These are phyloP conservation scores for Cairina moschata DNA, from an alignment of 2,113 vertebrate species.

Conservation along the genomic window DNA sequence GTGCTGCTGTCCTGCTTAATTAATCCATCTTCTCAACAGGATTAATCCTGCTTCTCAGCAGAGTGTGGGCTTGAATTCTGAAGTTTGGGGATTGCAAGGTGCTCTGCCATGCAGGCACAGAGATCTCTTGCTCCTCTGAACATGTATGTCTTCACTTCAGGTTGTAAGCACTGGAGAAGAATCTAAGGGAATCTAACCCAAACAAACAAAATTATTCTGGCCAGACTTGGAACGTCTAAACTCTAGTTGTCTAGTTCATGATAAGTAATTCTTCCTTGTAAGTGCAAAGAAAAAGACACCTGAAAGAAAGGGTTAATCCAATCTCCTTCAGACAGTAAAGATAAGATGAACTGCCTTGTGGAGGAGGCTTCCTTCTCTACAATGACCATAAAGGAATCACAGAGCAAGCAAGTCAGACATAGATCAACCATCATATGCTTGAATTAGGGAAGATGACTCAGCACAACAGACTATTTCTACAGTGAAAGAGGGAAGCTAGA, in stretches of 20 bases:
- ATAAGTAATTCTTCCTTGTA: not conserved
- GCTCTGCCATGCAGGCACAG: not conserved
- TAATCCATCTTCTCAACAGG: not conserved
- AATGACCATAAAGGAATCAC: not conserved
- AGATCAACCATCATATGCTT: not conserved
- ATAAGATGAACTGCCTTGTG: not conserved
- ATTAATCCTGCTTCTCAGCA: not conserved
- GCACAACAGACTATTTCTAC: not conserved
- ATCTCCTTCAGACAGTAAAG: not conserved
- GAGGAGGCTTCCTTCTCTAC: not conserved
- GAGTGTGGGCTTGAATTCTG: not conserved
- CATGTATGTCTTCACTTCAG: not conserved
- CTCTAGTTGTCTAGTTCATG: not conserved
- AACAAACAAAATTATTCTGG: not conserved
- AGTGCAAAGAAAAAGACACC: not conserved
- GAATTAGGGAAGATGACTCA: not conserved
- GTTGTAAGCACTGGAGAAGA: not conserved
- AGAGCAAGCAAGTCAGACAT: not conserved
- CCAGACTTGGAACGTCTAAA: not conserved
- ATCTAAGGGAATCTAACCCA: not conserved
- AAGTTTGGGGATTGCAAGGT: not conserved
- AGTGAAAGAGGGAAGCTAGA: not conserved
- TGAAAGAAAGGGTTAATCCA: not conserved
- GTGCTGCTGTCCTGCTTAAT: not conserved
- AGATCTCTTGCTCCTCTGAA: not conserved